phyloP scores from a whole-genome alignment of 2,113 vertebrate species.

The Phylloscopus trochiloides region DNA sequence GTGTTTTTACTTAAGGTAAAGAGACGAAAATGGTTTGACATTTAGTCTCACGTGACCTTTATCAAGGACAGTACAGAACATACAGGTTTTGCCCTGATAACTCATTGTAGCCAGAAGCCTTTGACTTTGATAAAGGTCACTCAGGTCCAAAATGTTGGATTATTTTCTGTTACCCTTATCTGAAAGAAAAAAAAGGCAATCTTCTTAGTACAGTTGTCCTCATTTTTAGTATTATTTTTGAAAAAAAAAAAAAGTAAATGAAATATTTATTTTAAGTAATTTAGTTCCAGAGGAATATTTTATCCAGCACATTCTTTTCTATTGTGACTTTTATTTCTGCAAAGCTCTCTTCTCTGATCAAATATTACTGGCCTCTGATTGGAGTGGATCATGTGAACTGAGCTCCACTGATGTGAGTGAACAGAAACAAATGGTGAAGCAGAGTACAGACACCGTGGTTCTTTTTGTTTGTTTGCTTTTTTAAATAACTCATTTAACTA shows the following conservation, averaged over 20 bases:
- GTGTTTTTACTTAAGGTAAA: slow-evolving; percentile 51
- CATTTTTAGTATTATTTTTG: background rate
- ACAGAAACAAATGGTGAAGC: slow-evolving; percentile 48
- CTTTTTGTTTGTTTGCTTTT: slow-evolving; percentile 13
- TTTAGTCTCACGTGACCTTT: slow-evolving; percentile 54
- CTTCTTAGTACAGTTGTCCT: background rate
- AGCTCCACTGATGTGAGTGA: slow-evolving; percentile 18
- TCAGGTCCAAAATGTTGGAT: slow-evolving; percentile 14
- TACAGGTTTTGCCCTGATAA: slow-evolving; percentile 44
- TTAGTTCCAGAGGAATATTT: slow-evolving; percentile 9
- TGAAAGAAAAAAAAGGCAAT: slow-evolving; percentile 8
- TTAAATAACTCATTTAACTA: slow-evolving; percentile 62
- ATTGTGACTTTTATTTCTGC: background rate
- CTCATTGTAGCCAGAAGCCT: background rate
- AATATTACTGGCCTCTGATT: background rate
- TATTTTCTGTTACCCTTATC: slow-evolving; percentile 36
- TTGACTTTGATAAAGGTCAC: slow-evolving; percentile 70
- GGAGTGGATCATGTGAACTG: background rate
- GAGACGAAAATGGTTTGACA: slow-evolving; percentile 59
- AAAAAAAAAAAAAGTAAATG: background rate
- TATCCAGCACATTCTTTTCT: background rate
- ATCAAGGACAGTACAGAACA: slow-evolving; percentile 48
- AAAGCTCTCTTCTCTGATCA: background rate
- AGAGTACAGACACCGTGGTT: background rate
- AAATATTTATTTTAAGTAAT: background rate